Evolutionary conservation across 2,888 invertebrate genomes (phyloP).

Genomic region (Isoperla grammatica): DNA sequence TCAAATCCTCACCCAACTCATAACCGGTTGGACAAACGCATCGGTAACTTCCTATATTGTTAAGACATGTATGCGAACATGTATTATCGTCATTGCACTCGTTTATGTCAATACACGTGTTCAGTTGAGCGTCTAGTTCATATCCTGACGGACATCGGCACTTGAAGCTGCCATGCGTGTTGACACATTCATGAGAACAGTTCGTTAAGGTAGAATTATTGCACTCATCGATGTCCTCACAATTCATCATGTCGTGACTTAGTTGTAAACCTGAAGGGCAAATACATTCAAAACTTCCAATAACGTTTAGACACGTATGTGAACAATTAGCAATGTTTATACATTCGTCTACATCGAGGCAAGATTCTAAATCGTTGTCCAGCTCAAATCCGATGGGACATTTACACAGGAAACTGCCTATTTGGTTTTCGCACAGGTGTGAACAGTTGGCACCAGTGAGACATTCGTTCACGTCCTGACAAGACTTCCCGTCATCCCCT

Average conservation of each 20-base stretch:
- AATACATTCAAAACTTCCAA: conserved; percentile 40
- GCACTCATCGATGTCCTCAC: conserved; percentile 43
- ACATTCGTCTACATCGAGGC: conserved; percentile 42
- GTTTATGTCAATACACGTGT: conserved; percentile 44
- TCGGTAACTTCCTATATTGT: conserved; percentile 54
- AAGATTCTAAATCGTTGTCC: conserved; percentile 19
- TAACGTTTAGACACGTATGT: conserved; percentile 40
- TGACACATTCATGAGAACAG: conserved; percentile 53
- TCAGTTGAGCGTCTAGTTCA: conserved; percentile 40
- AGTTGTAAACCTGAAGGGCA: conserved; percentile 34
- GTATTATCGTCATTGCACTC: conserved; percentile 43
- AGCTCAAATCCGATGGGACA: conserved; percentile 25
- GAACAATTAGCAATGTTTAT: conserved; percentile 45
- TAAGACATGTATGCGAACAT: conserved; percentile 53
- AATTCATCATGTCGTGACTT: conserved; percentile 39
- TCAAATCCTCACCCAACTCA: conserved; percentile 43
- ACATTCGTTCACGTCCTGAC: conserved; percentile 28
- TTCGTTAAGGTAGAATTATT: conserved; percentile 6
- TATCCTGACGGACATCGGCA: conserved; percentile 54
- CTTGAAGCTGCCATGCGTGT: conserved; percentile 53
- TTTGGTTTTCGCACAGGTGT: conserved; percentile 26
- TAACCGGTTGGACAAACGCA: conserved; percentile 55
- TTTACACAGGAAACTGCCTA: conserved; percentile 25
- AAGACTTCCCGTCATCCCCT: conserved; percentile 33
- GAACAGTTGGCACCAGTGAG: conserved; percentile 31